Evolutionary conservation across 2,113 vertebrate genomes (phyloP).

Genomic region (Mormyrus iriodes): DNA sequence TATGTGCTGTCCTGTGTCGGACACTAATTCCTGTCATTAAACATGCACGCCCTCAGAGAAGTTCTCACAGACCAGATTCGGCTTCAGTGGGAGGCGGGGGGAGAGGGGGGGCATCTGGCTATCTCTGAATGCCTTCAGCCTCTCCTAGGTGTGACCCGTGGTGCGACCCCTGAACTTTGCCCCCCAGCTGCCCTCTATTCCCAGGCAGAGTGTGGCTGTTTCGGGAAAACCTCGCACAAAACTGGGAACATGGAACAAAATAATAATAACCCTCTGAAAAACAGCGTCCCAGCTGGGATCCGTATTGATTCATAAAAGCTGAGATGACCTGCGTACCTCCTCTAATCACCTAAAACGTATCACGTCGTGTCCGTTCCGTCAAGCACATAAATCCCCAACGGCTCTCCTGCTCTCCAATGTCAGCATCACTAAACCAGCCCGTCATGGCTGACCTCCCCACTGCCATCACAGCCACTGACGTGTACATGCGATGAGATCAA

Average conservation of each 20-base stretch:
- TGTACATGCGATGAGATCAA: background rate
- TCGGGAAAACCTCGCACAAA: background rate
- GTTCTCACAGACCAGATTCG: background rate
- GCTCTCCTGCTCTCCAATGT: background rate
- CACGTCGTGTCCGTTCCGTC: background rate
- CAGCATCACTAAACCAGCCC: background rate
- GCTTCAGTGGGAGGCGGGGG: background rate
- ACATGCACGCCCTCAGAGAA: background rate
- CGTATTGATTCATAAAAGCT: background rate
- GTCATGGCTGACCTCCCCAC: background rate
- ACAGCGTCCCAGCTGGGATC: background rate
- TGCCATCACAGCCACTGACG: background rate
- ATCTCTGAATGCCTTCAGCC: background rate
- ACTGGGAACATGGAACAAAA: background rate
- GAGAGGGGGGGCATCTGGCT: too few relatives aligned
- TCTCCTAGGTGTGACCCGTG: background rate
- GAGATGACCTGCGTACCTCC: background rate
- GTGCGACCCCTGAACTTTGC: background rate
- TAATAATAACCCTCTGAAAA: background rate
- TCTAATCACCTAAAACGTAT: background rate
- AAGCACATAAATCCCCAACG: background rate
- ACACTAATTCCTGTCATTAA: background rate
- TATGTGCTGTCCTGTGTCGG: background rate
- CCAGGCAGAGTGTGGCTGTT: background rate
- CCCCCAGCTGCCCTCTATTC: background rate